These are phyloP conservation scores for Sipha flava DNA, from an alignment of 1,140 invertebrate species.

Conservation along the genomic window DNA sequence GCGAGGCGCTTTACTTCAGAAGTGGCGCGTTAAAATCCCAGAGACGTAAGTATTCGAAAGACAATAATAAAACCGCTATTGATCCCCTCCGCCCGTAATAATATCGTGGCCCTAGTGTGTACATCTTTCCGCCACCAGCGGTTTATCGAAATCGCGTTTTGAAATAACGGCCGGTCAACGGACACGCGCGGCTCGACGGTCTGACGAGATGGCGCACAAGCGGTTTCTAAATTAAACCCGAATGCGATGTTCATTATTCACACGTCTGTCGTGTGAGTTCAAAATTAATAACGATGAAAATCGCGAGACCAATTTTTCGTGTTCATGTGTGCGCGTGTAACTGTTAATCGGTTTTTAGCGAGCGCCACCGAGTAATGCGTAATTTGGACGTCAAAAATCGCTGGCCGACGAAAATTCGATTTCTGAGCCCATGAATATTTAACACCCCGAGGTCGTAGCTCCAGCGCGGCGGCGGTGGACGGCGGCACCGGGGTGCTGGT, in stretches of 20 bases:
- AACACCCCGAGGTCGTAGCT: background rate
- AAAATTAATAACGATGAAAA: background rate
- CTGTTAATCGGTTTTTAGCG: slow-evolving; percentile 16
- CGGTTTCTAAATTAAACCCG: too few relatives aligned
- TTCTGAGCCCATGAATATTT: slow-evolving; percentile 19
- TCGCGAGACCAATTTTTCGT: too few relatives aligned
- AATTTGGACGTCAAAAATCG: slow-evolving; percentile 9
- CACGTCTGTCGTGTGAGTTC: background rate
- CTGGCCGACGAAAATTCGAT: background rate
- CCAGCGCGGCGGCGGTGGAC: background rate
- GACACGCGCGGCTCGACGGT: background rate
- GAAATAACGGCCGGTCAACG: too few relatives aligned
- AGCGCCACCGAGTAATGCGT: background rate
- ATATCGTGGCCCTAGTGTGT: background rate
- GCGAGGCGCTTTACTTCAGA: slow-evolving; percentile 11
- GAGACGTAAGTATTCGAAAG: slow-evolving; percentile 20
- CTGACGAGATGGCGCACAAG: too few relatives aligned
- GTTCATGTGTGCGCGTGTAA: too few relatives aligned
- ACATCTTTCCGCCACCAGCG: background rate
- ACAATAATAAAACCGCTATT: slow-evolving; percentile 8
- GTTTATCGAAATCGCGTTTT: background rate
- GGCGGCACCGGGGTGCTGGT: background rate
- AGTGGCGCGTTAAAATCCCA: slow-evolving; percentile 20
- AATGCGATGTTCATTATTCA: background rate
- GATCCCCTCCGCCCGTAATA: background rate